A percentile compares a stretch with the other conserved stretches of the same genome.
phyloP scores from a whole-genome alignment of 2,797 vertebrate genomes.

The Gymnothorax reevesii region DNA sequence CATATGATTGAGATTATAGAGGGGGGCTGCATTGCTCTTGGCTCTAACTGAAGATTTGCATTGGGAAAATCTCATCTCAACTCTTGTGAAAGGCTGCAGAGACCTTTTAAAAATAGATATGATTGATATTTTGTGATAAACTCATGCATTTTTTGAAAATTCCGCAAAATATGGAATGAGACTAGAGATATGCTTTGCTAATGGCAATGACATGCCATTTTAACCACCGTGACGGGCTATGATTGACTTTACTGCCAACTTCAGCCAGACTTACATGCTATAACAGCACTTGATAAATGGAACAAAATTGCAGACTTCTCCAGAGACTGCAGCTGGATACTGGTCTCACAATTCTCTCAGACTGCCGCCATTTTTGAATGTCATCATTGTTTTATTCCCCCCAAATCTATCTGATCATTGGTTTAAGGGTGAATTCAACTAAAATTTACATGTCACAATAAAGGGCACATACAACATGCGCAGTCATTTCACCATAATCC shows the following conservation, averaged over 20 bases:
- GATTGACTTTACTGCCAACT: neutral
- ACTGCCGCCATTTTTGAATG: neutral
- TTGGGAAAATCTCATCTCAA: constrained; percentile 28
- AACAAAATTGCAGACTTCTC: neutral
- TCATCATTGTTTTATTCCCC: neutral
- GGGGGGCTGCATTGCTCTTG: constrained; percentile 31
- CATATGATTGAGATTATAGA: constrained; percentile 36
- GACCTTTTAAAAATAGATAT: neutral
- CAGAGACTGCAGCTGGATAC: neutral
- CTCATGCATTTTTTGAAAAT: neutral
- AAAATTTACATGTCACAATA: neutral
- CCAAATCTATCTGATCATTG: neutral
- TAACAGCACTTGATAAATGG: neutral
- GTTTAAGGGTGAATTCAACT: neutral
- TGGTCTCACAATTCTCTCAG: neutral
- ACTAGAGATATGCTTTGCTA: constrained; percentile 7
- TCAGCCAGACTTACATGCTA: neutral
- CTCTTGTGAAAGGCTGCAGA: constrained; percentile 24
- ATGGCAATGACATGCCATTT: constrained; percentile 6
- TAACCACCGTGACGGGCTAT: neutral
- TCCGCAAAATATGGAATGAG: constrained; percentile 25
- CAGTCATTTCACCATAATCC: neutral
- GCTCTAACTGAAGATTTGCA: constrained; percentile 36
- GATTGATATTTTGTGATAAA: constrained; percentile 19
- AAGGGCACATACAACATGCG: neutral